Conservation (phyloP, 2,113 vertebrate genomes). For the Cnemophilus loriae region DNA sequence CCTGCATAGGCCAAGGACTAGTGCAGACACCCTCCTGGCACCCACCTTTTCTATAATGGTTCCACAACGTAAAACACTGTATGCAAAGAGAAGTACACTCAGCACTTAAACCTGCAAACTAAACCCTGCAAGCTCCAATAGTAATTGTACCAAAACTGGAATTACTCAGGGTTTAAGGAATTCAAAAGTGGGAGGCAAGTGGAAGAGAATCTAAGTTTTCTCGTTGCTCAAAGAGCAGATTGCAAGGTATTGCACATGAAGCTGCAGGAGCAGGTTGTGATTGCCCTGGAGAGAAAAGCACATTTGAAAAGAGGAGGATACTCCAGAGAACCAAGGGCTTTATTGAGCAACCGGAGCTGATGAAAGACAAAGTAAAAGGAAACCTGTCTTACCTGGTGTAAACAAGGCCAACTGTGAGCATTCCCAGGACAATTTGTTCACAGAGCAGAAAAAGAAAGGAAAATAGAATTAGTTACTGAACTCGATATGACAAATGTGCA, state of each 20-base stretch:
- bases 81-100: not conserved
- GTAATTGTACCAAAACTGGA: not conserved
- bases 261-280: not conserved
- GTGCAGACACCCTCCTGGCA: not conserved
- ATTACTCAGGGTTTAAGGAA: not conserved
- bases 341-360: constrained; percentile 69
- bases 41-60: not conserved
- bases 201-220: not conserved
- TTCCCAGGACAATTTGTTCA: constrained; percentile 59
- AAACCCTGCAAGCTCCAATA: not conserved
- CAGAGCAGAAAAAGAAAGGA: not conserved
- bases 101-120: not conserved
- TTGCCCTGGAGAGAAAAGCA: not conserved
- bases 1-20: not conserved
- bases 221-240: not conserved
- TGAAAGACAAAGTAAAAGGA: constrained; percentile 75
- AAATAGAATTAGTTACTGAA: constrained; percentile 13
- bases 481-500: not conserved
- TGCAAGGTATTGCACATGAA: not conserved
- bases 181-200: not conserved
- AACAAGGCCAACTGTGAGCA: constrained; percentile 90
- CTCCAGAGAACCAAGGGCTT: constrained; percentile 39
- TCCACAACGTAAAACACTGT: not conserved
- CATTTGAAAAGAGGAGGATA: not conserved
- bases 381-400: constrained; percentile 89